Percentiles rank a stretch among this genome's conserved stretches.
phyloP scores from a whole-genome alignment of 2,113 vertebrate genomes.

The Microcebus griseorufus region DNA sequence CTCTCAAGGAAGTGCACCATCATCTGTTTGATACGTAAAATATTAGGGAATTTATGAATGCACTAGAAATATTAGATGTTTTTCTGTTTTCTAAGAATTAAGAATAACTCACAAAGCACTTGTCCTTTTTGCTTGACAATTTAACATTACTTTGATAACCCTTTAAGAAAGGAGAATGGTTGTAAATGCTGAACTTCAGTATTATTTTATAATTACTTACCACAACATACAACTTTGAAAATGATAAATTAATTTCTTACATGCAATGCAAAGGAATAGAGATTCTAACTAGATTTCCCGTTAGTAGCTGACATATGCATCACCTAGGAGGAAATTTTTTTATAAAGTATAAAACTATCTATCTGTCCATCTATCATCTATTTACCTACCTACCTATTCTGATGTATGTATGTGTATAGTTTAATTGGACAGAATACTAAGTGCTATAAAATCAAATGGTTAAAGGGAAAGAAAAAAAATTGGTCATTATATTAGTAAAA shows the following conservation, averaged over 20 bases:
- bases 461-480: not conserved
- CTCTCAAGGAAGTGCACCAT: not conserved
- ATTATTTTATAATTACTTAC: not conserved
- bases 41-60: not conserved
- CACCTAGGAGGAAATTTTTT: not conserved
- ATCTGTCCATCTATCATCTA: not conserved
- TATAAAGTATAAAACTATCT: not conserved
- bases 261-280: not conserved
- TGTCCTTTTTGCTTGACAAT: not conserved
- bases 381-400: not conserved
- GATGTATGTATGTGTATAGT: not conserved
- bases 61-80: not conserved
- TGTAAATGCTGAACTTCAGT: not conserved
- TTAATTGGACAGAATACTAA: not conserved
- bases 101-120: not conserved
- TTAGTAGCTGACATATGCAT: not conserved
- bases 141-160: not conserved
- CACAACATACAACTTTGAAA: not conserved
- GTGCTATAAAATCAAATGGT: not conserved
- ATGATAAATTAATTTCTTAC: not conserved
- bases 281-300: not conserved
- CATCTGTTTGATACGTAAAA: not conserved
- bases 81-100: not conserved
- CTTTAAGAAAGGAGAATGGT: not conserved
- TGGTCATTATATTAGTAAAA: not conserved